Conservation (phyloP, 2,888 invertebrate species). For the Catocala nupta region DNA sequence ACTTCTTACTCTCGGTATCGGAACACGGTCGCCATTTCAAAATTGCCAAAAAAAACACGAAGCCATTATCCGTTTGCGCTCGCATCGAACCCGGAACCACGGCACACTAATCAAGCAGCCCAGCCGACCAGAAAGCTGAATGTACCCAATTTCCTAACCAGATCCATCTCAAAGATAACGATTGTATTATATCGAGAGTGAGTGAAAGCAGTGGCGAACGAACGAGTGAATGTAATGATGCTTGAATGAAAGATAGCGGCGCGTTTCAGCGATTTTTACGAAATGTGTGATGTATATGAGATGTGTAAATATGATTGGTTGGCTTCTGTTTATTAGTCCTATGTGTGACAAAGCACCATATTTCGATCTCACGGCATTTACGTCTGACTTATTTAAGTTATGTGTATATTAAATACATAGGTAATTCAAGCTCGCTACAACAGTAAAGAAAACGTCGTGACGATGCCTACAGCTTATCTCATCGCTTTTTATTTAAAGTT, state of each 20-base stretch:
- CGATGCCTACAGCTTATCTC: too few species aligned
- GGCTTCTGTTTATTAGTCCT: background rate
- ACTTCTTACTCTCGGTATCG: background rate
- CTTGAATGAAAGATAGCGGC: conserved; percentile 69
- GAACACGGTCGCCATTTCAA: background rate
- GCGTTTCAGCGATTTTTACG: conserved; percentile 27
- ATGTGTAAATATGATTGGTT: conserved; percentile 1
- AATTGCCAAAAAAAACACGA: conserved; percentile 21
- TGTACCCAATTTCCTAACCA: conserved; percentile 79
- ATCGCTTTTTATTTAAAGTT: too few species aligned
- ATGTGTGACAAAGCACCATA: too few species aligned
- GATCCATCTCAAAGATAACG: conserved; percentile 70
- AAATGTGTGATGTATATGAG: background rate
- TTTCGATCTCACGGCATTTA: too few species aligned
- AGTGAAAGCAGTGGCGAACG: conserved; percentile 63
- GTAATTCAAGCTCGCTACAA: too few species aligned
- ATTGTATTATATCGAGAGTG: conserved; percentile 49
- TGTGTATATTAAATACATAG: too few species aligned
- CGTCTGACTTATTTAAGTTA: too few species aligned
- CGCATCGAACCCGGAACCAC: conserved; percentile 55
- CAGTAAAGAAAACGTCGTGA: too few species aligned
- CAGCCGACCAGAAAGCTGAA: conserved; percentile 71
- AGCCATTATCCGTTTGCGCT: conserved; percentile 27
- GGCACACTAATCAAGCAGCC: conserved; percentile 62
- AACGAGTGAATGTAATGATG: conserved; percentile 72